Percentiles rank a stretch among this genome's conserved stretches.
Conservation (phyloP, 2,113 vertebrate genomes). For the Scatophagus argus region DNA sequence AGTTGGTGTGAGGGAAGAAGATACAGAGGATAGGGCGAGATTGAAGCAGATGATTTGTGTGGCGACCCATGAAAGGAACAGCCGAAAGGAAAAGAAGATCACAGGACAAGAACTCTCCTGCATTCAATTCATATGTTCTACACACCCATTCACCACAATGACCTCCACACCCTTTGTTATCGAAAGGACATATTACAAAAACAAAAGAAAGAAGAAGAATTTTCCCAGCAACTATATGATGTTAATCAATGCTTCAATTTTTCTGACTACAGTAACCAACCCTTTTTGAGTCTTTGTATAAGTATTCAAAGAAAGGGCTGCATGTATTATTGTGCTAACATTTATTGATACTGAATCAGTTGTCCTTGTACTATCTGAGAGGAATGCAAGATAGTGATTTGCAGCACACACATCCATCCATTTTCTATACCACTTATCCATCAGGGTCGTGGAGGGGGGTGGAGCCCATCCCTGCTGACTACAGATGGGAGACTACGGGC, state of each 20-base stretch:
- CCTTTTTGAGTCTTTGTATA: neutral
- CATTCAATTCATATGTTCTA: neutral
- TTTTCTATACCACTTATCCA: too few species aligned
- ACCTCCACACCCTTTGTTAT: neutral
- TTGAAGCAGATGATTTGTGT: too few species aligned
- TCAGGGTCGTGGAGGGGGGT: too few species aligned
- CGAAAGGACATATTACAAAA: neutral
- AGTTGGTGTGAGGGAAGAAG: too few species aligned
- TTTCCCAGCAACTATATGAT: neutral
- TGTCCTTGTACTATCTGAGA: neutral
- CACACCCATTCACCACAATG: neutral
- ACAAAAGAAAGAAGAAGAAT: neutral
- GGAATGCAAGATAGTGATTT: neutral
- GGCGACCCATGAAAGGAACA: too few species aligned
- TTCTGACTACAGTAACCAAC: neutral
- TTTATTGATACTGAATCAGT: neutral
- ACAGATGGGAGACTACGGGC: too few species aligned
- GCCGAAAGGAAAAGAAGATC: too few species aligned
- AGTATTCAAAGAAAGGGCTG: neutral
- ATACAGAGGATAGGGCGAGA: too few species aligned
- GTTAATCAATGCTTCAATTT: neutral
- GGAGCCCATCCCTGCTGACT: too few species aligned
- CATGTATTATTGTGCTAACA: neutral
- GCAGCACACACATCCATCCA: too few species aligned
- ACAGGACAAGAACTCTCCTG: too few species aligned